Conservation (phyloP, 2,888 invertebrate genomes). For the Acanthacorydalis orientalis region DNA sequence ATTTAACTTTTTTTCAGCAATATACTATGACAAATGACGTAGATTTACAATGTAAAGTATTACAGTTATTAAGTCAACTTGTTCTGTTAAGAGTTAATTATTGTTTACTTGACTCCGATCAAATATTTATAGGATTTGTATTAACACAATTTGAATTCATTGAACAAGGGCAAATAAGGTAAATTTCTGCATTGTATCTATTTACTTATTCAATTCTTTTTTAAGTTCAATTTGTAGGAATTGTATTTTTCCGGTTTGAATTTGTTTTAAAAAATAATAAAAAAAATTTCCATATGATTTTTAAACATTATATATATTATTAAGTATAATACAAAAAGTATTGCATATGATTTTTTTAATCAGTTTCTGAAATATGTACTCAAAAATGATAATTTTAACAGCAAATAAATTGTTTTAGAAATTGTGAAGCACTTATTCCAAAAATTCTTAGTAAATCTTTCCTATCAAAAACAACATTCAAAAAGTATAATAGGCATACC, state of each 20-base stretch:
- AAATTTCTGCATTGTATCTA: too few species aligned
- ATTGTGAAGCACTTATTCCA: constrained; percentile 58
- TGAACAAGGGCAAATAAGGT: constrained; percentile 67
- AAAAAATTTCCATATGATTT: too few species aligned
- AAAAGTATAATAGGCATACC: constrained; percentile 80
- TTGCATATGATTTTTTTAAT: too few species aligned
- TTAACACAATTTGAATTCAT: constrained; percentile 82
- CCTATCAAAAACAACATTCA: constrained; percentile 78
- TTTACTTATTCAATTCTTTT: too few species aligned
- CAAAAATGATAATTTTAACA: too few species aligned
- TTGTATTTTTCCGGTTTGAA: too few species aligned
- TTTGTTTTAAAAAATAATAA: not conserved
- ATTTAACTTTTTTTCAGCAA: constrained; percentile 34
- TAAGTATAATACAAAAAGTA: too few species aligned
- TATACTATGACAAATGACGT: constrained; percentile 79
- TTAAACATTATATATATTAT: too few species aligned
- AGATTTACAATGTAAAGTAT: constrained; percentile 66
- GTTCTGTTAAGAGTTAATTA: constrained; percentile 85
- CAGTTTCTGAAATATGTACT: too few species aligned
- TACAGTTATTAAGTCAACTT: constrained; percentile 69
- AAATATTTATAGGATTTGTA: constrained; percentile 83
- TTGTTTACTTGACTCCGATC: constrained; percentile 84
- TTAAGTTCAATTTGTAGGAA: too few species aligned
- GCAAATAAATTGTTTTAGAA: constrained; percentile 28
- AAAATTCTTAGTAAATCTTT: constrained; percentile 78